Base-by-base conservation (phyloP, 1,140 invertebrate genomes). In the Bombus soroeensis region DNA sequence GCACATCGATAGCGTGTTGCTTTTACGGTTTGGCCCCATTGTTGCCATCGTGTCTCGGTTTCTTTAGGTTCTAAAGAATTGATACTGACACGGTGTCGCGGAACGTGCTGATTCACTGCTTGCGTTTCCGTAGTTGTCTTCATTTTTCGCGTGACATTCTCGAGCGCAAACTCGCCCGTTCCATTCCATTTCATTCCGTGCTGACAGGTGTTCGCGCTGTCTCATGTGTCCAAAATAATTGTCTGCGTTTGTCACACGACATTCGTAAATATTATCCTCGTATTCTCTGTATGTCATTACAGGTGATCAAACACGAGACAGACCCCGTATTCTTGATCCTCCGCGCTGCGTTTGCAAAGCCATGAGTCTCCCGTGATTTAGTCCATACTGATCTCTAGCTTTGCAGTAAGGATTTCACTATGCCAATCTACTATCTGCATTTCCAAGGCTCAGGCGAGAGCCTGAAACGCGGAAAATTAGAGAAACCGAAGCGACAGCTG, bases 281-380 rank as follows among this genome's bases (percentile, higher is more conserved):
- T 39, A 13, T 10, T 37, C 71, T 37, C 37, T 9, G 34, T 22
- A 32, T 10, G 34, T n/a, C 34, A 39, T 70, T 32, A 34, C 68
- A 34, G 53, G 34, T 62, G 83, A 78, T 80, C 62, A 80, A 85
- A 85, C 77, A 62, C 57, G 22, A 72, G 53, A 39, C 72, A 15
- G 15, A n/a, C n/a, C 10, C 37, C 25, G 74, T 57, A 71, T 80
- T 64, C 66, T 70, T 70, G 64, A 78, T 83, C 82, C 78, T 34
- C 12, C 18, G 15, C n/a, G 68, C 53, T 12, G 34, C 12, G 57
- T 57, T 47, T 72, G 70, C 83, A 10, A 25, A 43, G 22, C 62
- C 68, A 71, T 64, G 68, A 37, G 25, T 73, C 68, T 37, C 15
- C 28, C 34, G 18, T 72, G 68, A 73, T 37, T 70, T 34, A 71